Evolutionary conservation across 2,113 vertebrate genomes (phyloP).

Genomic region (Austrofundulus limnaeus): DNA sequence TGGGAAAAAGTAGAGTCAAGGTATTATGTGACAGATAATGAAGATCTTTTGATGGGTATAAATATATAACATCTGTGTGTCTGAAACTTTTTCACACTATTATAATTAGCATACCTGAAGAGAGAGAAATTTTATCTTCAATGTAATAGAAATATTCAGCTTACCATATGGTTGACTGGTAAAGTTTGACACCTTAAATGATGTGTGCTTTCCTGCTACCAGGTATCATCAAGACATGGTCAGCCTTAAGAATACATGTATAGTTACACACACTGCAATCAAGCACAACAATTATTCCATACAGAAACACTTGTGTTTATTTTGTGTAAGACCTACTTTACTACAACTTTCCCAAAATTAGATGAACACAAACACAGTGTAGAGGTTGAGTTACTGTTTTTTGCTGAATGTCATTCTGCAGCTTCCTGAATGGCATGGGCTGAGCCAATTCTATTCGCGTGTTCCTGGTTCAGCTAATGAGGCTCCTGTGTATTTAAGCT

Average conservation of each 20-base stretch:
- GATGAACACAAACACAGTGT: too few relatives aligned
- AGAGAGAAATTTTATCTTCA: not conserved
- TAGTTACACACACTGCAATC: too few relatives aligned
- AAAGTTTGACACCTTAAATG: slow-evolving; percentile 24
- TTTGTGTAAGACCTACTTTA: too few relatives aligned
- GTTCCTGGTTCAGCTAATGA: too few relatives aligned
- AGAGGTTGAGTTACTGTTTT: too few relatives aligned
- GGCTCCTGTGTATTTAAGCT: too few relatives aligned
- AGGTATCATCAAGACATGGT: slow-evolving; percentile 12
- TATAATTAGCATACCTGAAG: slow-evolving; percentile 15
- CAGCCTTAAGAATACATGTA: slow-evolving; percentile 1
- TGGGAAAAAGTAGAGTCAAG: not conserved
- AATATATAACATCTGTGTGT: slow-evolving; percentile 14
- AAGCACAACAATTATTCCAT: too few relatives aligned
- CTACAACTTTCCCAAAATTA: too few relatives aligned
- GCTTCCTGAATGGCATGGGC: too few relatives aligned
- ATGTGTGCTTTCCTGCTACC: slow-evolving; percentile 38
- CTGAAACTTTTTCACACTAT: not conserved
- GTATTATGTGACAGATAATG: not conserved
- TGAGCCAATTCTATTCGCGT: too few relatives aligned
- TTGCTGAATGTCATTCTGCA: too few relatives aligned
- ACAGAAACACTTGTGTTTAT: too few relatives aligned
- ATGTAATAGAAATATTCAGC: slow-evolving; percentile 12
- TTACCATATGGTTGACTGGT: slow-evolving; percentile 27
- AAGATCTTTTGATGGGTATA: slow-evolving; percentile 6